These are phyloP conservation scores for Kryphioiulus occultus DNA, from an alignment of 2,888 invertebrate genomes.

Conservation along the genomic window DNA sequence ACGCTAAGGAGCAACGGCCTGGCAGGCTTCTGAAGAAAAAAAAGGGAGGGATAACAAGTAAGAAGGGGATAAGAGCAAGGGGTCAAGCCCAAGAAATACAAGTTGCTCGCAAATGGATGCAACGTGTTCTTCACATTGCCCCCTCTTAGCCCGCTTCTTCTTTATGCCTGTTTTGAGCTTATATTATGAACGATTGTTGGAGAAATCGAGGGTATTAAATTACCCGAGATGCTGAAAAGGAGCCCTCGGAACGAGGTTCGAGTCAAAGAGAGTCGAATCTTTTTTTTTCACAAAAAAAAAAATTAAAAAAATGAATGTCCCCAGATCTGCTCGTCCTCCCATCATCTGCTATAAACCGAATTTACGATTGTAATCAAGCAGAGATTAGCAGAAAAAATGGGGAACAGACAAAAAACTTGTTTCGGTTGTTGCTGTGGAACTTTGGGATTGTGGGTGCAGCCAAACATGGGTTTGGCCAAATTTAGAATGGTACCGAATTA, in stretches of 20 bases:
- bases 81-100: conserved; percentile 20
- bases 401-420: not conserved
- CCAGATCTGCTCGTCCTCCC: not conserved
- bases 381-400: not conserved
- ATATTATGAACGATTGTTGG: not conserved
- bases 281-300: not conserved
- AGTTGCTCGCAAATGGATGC: not conserved
- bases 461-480: not conserved
- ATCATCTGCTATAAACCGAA: not conserved
- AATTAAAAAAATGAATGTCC: not conserved
- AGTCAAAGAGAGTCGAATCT: not conserved
- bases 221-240: not conserved
- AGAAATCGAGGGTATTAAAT: conserved; percentile 19
- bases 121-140: not conserved
- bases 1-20: conserved; percentile 11
- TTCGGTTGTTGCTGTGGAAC: not conserved
- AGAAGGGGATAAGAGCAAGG: not conserved
- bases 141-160: not conserved
- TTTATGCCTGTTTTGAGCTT: not conserved
- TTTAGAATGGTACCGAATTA: not conserved
- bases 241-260: not conserved
- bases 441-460: not conserved
- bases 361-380: not conserved
- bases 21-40: not conserved
- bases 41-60: not conserved